Evolutionary conservation across 2,797 vertebrate genomes (phyloP), one percentile per base, ranked within the genome.

Genomic region (Sebastes dallii): DNA sequence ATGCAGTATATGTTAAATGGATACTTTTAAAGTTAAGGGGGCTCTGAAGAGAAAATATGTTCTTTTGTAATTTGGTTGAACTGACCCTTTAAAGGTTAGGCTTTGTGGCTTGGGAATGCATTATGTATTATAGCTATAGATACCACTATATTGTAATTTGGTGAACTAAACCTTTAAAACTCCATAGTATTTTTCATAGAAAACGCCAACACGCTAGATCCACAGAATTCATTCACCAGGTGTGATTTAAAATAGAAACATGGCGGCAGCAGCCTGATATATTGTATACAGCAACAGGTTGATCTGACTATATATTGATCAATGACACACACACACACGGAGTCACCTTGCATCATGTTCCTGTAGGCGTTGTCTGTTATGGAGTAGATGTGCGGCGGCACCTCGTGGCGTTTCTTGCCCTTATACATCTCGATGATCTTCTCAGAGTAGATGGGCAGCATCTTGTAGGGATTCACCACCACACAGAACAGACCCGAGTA

Each of bases 401-500:
- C 98, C 93, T 99, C 98, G 0, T 99, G 98, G 20, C 98, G 96
- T 87, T 99, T 99, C 95, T 99, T 99, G 80, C 98, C 98, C 92
- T 99, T 99, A 93, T 99, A 99, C 97, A 99, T 99, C 50, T 99
- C 97, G 0, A 99, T 97, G 46, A 99, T 98, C 95, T 99, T 98
- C 87, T 99, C 97, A 0, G 97, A 98, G 86, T 99, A 99, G 94
- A 99, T 99, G 73, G 98, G 98, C 86, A 99, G 94, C 86, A 98
- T 96, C 94, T 99, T 99, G 93, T 99, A 99, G 4, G 98, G 98
- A 81, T 99, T 99, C 72, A 99, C 91, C 86, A 99, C 98, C 55
- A 99, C 98, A 0, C 98, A 99, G 96, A 99, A 99, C 81, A 99
- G 96, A 20, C 98, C 98, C 0, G 98, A 99, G 92, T 99, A 99